Conservation (phyloP, 2,888 invertebrate species). For the Spilosoma lubricipeda region DNA sequence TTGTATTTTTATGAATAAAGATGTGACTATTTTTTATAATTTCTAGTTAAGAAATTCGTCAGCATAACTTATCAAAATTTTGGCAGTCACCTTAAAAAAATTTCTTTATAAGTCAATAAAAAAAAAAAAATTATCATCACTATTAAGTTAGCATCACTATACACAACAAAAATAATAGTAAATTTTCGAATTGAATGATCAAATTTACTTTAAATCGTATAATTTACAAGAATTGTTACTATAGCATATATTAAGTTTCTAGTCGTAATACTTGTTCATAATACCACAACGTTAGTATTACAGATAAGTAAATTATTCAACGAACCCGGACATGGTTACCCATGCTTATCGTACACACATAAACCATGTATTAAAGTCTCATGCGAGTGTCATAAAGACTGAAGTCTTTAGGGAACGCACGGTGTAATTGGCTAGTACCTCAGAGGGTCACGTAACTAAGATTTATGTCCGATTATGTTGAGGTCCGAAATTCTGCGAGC, state of each 20-base stretch:
- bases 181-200: neutral
- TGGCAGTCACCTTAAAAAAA: too few relatives aligned
- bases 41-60: too few relatives aligned
- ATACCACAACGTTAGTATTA: neutral
- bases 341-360: constrained; percentile 3
- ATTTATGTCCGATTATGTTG: constrained; percentile 43
- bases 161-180: too few relatives aligned
- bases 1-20: too few relatives aligned
- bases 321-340: neutral
- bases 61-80: too few relatives aligned
- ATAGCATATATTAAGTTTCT: neutral
- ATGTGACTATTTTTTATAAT: too few relatives aligned
- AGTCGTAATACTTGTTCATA: neutral
- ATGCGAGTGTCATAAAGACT: constrained; percentile 14
- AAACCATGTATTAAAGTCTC: neutral
- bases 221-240: neutral
- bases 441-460: constrained; percentile 49
- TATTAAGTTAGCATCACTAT: too few relatives aligned
- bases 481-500: constrained; percentile 33
- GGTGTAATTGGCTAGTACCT: constrained; percentile 48
- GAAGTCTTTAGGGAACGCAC: constrained; percentile 18
- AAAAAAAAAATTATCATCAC: too few relatives aligned
- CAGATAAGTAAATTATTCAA: neutral
- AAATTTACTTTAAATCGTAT: neutral
- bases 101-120: too few relatives aligned